These are phyloP conservation scores for Potamarius usumacintae DNA, from an alignment of 2,113 vertebrate species.

Conservation along the genomic window DNA sequence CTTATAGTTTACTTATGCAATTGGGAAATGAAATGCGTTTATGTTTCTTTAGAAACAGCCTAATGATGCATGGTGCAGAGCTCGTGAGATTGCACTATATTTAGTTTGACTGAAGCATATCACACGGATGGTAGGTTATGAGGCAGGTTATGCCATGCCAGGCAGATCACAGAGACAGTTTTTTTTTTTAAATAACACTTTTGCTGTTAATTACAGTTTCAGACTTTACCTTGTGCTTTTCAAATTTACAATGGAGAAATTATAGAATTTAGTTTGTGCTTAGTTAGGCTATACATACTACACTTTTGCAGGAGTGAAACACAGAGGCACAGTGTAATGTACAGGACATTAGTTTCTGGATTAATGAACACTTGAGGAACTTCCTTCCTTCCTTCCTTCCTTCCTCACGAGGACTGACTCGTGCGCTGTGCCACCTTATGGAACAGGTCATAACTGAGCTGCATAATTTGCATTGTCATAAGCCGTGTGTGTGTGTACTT, in stretches of 20 bases:
- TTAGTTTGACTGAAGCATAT: not conserved
- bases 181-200: not conserved
- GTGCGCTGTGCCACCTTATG: constrained; percentile 2
- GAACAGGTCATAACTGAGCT: not conserved
- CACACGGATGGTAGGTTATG: not conserved
- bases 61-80: not conserved
- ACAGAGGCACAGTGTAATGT: not conserved
- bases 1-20: not conserved
- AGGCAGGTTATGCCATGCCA: not conserved
- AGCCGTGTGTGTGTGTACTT: not conserved
- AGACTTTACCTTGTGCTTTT: not conserved
- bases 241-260: not conserved
- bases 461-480: not conserved
- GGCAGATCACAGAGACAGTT: not conserved
- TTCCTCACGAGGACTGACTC: constrained; percentile 54
- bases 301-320: not conserved
- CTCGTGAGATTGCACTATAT: not conserved
- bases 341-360: not conserved
- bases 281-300: not conserved
- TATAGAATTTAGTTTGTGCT: not conserved
- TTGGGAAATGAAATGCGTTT: not conserved
- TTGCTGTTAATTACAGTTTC: not conserved
- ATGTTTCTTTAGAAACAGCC: not conserved
- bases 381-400: not conserved
- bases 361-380: not conserved